phyloP scores from a whole-genome alignment of 2,888 invertebrate genomes.

The Euproctis similis region DNA sequence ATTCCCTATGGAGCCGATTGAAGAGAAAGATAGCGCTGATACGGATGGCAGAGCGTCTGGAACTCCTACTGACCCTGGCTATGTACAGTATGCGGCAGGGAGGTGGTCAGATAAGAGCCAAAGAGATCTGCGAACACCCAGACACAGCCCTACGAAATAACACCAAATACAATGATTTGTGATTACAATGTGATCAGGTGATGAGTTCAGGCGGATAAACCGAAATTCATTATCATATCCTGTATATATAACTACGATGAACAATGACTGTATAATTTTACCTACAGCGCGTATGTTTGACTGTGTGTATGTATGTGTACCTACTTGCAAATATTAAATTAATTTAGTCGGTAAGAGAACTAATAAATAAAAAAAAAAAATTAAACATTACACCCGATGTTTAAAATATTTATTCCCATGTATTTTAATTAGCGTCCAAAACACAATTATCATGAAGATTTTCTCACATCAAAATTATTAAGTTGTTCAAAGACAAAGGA shows the following conservation, averaged over 20 bases:
- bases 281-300: slow-evolving; percentile 27
- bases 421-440: slow-evolving; percentile 33
- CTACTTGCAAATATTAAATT: slow-evolving; percentile 29
- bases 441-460: slow-evolving; percentile 30
- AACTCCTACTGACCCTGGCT: slow-evolving; percentile 84
- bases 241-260: slow-evolving; percentile 21
- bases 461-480: slow-evolving; percentile 35
- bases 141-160: slow-evolving; percentile 67
- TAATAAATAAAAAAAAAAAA: too few relatives aligned
- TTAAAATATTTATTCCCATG: slow-evolving; percentile 22
- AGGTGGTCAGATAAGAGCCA: slow-evolving; percentile 76
- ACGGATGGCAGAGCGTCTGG: slow-evolving; percentile 71
- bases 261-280: slow-evolving; percentile 33
- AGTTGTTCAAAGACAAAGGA: slow-evolving; percentile 46
- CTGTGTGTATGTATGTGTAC: slow-evolving; percentile 29
- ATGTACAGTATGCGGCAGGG: slow-evolving; percentile 82
- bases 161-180: slow-evolving; percentile 15
- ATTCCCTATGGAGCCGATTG: slow-evolving; percentile 74
- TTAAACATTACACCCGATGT: too few relatives aligned
- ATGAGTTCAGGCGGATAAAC: slow-evolving; percentile 12
- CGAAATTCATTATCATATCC: slow-evolving; percentile 18
- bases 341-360: slow-evolving; percentile 28
- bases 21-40: slow-evolving; percentile 51
- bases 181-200: slow-evolving; percentile 8
- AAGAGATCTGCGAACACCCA: slow-evolving; percentile 73